These are phyloP conservation scores for Myotis findleyi DNA, from an alignment of 2,797 vertebrate genomes.

Conservation along the genomic window DNA sequence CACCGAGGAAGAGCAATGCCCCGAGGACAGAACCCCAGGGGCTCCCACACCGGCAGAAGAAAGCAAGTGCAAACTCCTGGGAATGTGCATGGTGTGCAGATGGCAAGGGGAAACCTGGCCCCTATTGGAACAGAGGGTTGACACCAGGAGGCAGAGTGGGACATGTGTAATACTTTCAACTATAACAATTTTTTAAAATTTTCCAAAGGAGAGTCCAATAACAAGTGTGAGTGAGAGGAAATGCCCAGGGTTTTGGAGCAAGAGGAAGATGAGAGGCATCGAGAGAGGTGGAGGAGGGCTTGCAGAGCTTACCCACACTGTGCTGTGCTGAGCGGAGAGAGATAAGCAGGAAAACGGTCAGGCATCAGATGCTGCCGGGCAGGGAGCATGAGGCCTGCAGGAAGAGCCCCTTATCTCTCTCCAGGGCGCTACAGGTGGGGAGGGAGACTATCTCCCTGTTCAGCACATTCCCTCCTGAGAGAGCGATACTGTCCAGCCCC, in stretches of 20 bases:
- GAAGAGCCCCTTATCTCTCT: background rate
- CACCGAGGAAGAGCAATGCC: background rate
- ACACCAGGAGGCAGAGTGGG: background rate
- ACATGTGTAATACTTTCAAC: background rate
- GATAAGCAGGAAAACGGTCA: background rate
- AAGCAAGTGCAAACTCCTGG: background rate
- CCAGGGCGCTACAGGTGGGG: accelerated
- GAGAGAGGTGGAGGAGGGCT: accelerated
- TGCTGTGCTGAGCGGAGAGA: background rate
- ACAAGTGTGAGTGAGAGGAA: background rate
- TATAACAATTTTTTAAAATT: no score
- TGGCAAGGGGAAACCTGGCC: background rate
- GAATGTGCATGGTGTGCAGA: background rate
- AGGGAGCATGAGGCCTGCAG: background rate
- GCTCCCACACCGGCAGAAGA: background rate
- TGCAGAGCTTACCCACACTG: background rate
- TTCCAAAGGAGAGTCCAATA: background rate
- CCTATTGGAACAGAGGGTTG: background rate
- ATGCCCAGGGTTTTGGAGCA: background rate
- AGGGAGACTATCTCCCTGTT: background rate
- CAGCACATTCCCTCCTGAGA: background rate
- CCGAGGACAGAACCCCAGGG: background rate
- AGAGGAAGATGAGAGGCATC: background rate
- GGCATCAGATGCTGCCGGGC: background rate
- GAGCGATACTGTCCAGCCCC: accelerated